Evolutionary conservation across 2,888 invertebrate genomes (phyloP).

Genomic region (Galerucella pusilla): DNA sequence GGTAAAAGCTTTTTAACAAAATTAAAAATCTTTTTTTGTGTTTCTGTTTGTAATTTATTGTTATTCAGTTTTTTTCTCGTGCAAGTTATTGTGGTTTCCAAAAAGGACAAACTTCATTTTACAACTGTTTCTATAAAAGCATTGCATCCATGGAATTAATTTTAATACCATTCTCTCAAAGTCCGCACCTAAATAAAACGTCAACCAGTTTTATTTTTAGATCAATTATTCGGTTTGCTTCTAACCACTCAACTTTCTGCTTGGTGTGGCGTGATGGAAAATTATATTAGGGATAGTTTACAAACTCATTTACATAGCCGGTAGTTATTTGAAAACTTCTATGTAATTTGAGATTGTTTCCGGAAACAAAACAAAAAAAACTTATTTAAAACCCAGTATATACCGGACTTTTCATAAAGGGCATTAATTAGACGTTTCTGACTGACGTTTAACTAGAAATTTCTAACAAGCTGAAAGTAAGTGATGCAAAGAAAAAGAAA

Average conservation of each 20-base stretch:
- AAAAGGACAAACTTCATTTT: neutral
- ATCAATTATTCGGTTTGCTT: slow-evolving; percentile 4
- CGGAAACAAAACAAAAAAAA: neutral
- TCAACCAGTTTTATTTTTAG: slow-evolving; percentile 5
- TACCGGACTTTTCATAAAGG: neutral
- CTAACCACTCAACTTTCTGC: neutral
- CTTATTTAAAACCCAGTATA: neutral
- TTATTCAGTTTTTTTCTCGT: too few relatives aligned
- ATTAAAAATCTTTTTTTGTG: too few relatives aligned
- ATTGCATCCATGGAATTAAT: slow-evolving; percentile 18
- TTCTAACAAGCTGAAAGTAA: too few relatives aligned
- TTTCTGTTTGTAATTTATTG: too few relatives aligned
- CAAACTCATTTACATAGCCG: neutral
- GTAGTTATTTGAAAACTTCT: neutral
- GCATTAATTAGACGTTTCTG: too few relatives aligned
- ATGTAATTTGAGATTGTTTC: neutral
- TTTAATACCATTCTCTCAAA: neutral
- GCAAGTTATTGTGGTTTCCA: too few relatives aligned
- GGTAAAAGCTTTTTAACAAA: too few relatives aligned
- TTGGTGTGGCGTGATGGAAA: slow-evolving; percentile 11
- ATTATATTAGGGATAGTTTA: neutral
- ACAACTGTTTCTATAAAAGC: neutral
- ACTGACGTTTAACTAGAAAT: too few relatives aligned
- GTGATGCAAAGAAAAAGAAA: too few relatives aligned
- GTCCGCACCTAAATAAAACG: slow-evolving; percentile 1